Evolutionary conservation across 2,113 vertebrate genomes (phyloP).

Genomic region (Mustelus asterias): DNA sequence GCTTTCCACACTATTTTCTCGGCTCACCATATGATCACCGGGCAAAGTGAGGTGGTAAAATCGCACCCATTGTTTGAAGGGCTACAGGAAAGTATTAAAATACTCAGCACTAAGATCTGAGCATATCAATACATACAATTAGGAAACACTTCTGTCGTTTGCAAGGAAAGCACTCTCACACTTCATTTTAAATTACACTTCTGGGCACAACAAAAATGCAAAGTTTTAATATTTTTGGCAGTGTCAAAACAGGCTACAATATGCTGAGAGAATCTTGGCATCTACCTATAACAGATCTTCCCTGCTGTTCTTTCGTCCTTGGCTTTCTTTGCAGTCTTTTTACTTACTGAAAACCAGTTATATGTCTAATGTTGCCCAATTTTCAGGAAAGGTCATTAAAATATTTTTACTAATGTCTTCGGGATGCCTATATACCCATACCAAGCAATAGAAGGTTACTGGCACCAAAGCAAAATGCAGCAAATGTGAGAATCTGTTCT

Average conservation of each 20-base stretch:
- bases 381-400: too few relatives aligned
- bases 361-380: not conserved
- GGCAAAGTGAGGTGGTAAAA: too few relatives aligned
- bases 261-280: not conserved
- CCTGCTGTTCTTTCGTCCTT: not conserved
- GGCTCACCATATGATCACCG: too few relatives aligned
- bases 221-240: not conserved
- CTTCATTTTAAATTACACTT: not conserved
- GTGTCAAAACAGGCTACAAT: not conserved
- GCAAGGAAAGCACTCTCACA: not conserved
- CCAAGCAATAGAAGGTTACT: too few relatives aligned
- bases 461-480: too few relatives aligned
- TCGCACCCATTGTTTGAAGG: not conserved
- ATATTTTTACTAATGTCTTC: too few relatives aligned
- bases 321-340: not conserved
- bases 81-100: not conserved
- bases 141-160: not conserved
- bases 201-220: not conserved
- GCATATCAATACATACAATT: not conserved
- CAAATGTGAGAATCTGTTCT: too few relatives aligned
- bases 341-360: not conserved
- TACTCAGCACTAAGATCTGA: not conserved
- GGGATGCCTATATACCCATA: too few relatives aligned
- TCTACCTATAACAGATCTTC: not conserved
- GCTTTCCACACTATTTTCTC: too few relatives aligned